Percentiles rank a stretch among this genome's conserved stretches.
These are phyloP conservation scores for Coptodon bakossiorum DNA, from an alignment of 2,113 vertebrate species.

Conservation along the genomic window DNA sequence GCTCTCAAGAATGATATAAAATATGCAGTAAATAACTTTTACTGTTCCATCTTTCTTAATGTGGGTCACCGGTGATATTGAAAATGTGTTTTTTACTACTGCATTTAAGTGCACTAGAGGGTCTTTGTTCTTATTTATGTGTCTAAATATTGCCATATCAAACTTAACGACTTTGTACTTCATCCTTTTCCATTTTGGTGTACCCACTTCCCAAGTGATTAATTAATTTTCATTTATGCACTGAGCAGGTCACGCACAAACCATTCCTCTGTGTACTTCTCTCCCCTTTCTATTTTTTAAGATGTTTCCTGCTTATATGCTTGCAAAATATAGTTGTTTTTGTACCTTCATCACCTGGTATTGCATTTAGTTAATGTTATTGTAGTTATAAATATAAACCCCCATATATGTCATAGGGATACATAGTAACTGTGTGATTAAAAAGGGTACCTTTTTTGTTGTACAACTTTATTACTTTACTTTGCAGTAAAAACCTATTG, in stretches of 20 bases:
- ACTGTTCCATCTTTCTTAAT: slow-evolving; percentile 19
- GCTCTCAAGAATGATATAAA: neutral
- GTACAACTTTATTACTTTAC: neutral
- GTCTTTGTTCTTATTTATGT: slow-evolving; percentile 56
- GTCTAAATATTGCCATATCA: slow-evolving; percentile 50
- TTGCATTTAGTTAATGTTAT: neutral
- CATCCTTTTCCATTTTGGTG: slow-evolving; percentile 29
- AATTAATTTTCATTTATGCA: slow-evolving; percentile 65
- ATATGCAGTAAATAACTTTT: slow-evolving; percentile 10
- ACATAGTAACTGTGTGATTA: neutral
- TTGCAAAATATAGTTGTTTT: slow-evolving; percentile 1
- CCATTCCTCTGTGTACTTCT: slow-evolving; percentile 5
- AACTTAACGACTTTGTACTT: slow-evolving; percentile 51
- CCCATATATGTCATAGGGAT: neutral
- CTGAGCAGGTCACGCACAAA: slow-evolving; percentile 45
- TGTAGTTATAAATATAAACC: neutral
- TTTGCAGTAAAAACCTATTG: neutral
- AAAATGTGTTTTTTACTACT: slow-evolving; percentile 38
- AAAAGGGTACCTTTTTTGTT: neutral
- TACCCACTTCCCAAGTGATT: slow-evolving; percentile 58
- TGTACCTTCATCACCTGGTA: neutral
- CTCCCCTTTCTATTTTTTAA: slow-evolving; percentile 43
- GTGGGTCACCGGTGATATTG: slow-evolving; percentile 25
- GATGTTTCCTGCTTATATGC: slow-evolving; percentile 43
- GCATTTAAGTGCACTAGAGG: slow-evolving; percentile 29